Evolutionary conservation across 2,888 invertebrate species (phyloP), one percentile per base, ranked within the genome.

Genomic region (Nesidiocoris tenuis): DNA sequence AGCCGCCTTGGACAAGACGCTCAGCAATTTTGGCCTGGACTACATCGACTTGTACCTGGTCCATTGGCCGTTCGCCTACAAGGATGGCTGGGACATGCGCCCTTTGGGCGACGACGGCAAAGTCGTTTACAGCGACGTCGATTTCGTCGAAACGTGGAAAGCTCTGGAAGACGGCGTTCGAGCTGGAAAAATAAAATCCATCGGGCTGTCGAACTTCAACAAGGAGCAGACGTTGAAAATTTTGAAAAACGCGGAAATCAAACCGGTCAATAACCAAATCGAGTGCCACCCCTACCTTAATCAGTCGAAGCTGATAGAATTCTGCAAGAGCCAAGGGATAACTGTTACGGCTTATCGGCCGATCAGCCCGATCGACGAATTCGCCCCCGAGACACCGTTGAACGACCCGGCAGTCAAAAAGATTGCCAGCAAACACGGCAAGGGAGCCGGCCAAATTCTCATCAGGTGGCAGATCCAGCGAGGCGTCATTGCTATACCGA

Each of bases 31-130:
- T 16, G 88, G 89, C 5, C 81, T 95, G 0, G 85, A 89, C 0
- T 96, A 96, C 82, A 81, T 97, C 66, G 95, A 96, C 83, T 86
- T 96, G 57, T 96, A 95, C 82, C 86, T 96, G 5, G 92, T 96
- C 56, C 96, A 96, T 83, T 96, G 96, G 95, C 96, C 96, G 0
- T 88, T 92, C 82, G 94, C 88, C 0, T 94, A 91, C 82, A 89
- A 92, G 87, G 91, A 90, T 81, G 90, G 87, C 2, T 87, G 84
- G 0, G 86, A 86, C 0, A 83, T 89, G 0, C 87, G 89, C 82
- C 92, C 92, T 0, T 82, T 82, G 0, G 88, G 90, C 80, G 87
- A 12, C 23, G 82, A 86, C 19, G 91, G 88, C 1, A 88, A 89
- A 79, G 85, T 88, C 17, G 81, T 86, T 16, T 88, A 84, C 82